Evolutionary conservation across 1,140 invertebrate genomes (phyloP).

Genomic region (Melitaea cinxia): DNA sequence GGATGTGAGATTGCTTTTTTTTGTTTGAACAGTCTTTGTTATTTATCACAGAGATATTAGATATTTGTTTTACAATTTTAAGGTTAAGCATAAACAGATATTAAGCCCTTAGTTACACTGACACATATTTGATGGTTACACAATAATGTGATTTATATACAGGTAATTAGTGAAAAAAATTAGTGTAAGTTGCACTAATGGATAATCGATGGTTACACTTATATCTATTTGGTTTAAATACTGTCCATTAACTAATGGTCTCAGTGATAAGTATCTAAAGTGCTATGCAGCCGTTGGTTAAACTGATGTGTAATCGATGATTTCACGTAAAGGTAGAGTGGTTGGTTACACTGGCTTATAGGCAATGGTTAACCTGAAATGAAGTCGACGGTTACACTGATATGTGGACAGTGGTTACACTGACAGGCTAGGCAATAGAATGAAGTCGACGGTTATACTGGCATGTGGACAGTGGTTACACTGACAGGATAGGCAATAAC

Average conservation of each 20-base stretch:
- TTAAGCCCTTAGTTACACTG: too few relatives aligned
- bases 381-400: not conserved
- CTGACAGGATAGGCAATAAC: not conserved
- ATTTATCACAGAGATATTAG: too few relatives aligned
- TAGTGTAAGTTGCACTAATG: slow-evolving; percentile 14
- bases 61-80: too few relatives aligned
- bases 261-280: not conserved
- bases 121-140: too few relatives aligned
- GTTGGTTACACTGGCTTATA: not conserved
- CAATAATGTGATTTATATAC: not conserved
- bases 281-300: too few relatives aligned
- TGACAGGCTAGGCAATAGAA: slow-evolving; percentile 4
- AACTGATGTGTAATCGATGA: not conserved
- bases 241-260: not conserved
- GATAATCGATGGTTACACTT: slow-evolving; percentile 16
- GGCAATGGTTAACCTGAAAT: not conserved
- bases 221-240: too few relatives aligned
- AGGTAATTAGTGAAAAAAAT: not conserved
- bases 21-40: too few relatives aligned
- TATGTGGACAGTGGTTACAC: not conserved
- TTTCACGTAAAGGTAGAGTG: not conserved
- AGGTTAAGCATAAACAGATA: too few relatives aligned
- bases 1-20: too few relatives aligned
- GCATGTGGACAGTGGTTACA: not conserved
- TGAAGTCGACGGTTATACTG: not conserved